A percentile compares a stretch with the other conserved stretches of the same genome.
Evolutionary conservation across 2,888 invertebrate species (phyloP).

Genomic region (Aleiodes leptofemur): DNA sequence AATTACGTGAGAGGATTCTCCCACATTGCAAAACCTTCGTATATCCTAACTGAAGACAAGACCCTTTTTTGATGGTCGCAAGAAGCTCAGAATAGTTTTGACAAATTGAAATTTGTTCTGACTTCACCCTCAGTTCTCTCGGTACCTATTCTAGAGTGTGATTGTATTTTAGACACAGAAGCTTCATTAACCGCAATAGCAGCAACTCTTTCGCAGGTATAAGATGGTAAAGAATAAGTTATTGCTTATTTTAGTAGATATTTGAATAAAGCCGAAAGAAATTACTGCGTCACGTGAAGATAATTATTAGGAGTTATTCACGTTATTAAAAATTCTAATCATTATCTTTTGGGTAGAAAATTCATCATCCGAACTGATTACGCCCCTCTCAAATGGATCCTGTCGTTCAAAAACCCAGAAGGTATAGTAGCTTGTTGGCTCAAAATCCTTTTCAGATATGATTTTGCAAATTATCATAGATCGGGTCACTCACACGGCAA

Average conservation of each 20-base stretch:
- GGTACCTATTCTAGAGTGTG: not conserved
- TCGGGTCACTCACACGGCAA: not conserved
- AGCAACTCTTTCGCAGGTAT: constrained; percentile 13
- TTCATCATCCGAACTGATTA: not conserved
- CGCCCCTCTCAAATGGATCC: not conserved
- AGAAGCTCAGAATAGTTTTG: constrained; percentile 38
- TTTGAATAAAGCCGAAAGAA: constrained; percentile 19
- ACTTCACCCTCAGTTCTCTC: not conserved
- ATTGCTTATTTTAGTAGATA: constrained; percentile 29
- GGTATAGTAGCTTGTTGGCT: not conserved
- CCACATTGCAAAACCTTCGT: constrained; percentile 49
- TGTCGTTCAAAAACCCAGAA: constrained; percentile 14
- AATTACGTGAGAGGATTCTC: constrained; percentile 52
- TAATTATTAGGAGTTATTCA: not conserved
- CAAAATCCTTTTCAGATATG: not conserved
- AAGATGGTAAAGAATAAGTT: constrained; percentile 31
- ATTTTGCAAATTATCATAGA: not conserved
- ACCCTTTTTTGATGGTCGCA: constrained; percentile 44
- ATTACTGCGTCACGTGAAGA: constrained; percentile 29
- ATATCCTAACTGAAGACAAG: constrained; percentile 50
- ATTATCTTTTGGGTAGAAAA: constrained; percentile 6
- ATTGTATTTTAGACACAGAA: not conserved
- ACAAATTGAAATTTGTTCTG: constrained; percentile 36
- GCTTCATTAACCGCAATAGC: constrained; percentile 1
- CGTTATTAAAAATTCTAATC: not conserved